Percentiles rank a stretch among this genome's conserved stretches.
Evolutionary conservation across 2,888 invertebrate genomes (phyloP).

Genomic region (Elaeidobius kamerunicus): DNA sequence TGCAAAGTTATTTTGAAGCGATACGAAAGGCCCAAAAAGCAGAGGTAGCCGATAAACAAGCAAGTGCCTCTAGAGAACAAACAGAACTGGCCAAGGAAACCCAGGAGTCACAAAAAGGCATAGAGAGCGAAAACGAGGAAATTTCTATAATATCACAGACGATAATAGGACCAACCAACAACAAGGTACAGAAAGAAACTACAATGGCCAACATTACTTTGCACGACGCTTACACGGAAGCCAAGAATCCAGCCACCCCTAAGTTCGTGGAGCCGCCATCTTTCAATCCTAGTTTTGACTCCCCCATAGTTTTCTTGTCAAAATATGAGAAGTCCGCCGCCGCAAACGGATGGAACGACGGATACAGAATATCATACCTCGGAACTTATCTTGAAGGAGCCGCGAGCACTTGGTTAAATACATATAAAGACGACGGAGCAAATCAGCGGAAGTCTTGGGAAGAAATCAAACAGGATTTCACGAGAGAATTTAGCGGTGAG

Average conservation of each 20-base stretch:
- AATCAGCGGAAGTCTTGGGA: background rate
- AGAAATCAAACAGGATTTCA: background rate
- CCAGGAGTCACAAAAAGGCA: background rate
- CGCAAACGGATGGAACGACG: background rate
- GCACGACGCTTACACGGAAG: background rate
- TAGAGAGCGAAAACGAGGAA: background rate
- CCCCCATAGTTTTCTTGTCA: background rate
- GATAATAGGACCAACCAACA: too few relatives aligned
- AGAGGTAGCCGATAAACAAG: background rate
- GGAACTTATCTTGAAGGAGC: background rate
- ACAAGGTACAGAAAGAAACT: too few relatives aligned
- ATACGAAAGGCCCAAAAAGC: background rate
- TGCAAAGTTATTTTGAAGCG: background rate
- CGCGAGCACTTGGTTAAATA: background rate
- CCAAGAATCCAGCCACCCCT: background rate
- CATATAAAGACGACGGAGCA: background rate
- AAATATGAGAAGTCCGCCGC: background rate
- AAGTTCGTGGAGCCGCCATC: background rate
- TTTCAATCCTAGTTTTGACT: background rate
- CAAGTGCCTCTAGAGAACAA: too few relatives aligned
- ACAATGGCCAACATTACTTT: slow-evolving; percentile 2
- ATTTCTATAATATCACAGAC: too few relatives aligned
- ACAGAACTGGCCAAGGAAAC: too few relatives aligned
- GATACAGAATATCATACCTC: background rate
- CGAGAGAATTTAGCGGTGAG: background rate